Evolutionary conservation across 2,888 invertebrate species (phyloP).

Genomic region (Galerucella pusilla): DNA sequence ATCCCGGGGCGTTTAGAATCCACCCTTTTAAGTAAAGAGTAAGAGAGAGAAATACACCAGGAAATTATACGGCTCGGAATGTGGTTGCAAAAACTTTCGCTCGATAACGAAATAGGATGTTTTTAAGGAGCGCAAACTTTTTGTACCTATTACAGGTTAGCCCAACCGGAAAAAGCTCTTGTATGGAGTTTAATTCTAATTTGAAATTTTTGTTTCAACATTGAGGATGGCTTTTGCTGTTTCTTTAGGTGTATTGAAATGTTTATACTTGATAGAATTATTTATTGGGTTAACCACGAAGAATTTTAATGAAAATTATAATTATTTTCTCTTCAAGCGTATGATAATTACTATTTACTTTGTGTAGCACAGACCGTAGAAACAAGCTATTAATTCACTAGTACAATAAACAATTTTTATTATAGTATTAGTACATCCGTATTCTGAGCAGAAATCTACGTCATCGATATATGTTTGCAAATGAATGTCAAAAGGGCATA

Average conservation of each 20-base stretch:
- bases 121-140: constrained; percentile 14
- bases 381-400: no score
- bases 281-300: not conserved
- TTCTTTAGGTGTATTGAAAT: not conserved
- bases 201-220: not conserved
- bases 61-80: constrained; percentile 19
- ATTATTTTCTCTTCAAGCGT: no score
- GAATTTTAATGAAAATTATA: not conserved
- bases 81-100: constrained; percentile 9
- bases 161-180: not conserved
- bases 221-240: not conserved
- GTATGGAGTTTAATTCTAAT: not conserved
- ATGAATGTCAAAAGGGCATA: no score
- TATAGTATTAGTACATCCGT: no score
- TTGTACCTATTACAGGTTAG: constrained; percentile 7
- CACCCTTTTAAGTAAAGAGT: constrained; percentile 15
- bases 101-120: constrained; percentile 13
- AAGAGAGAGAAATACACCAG: constrained; percentile 6
- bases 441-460: no score
- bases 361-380: no score
- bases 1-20: constrained; percentile 18
- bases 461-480: no score
- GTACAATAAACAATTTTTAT: no score
- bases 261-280: not conserved
- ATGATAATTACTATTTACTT: no score